A percentile compares a stretch with the other conserved stretches of the same genome.
These are phyloP conservation scores for Nautilus pompilius DNA, from an alignment of 1,140 invertebrate genomes.

Conservation along the genomic window DNA sequence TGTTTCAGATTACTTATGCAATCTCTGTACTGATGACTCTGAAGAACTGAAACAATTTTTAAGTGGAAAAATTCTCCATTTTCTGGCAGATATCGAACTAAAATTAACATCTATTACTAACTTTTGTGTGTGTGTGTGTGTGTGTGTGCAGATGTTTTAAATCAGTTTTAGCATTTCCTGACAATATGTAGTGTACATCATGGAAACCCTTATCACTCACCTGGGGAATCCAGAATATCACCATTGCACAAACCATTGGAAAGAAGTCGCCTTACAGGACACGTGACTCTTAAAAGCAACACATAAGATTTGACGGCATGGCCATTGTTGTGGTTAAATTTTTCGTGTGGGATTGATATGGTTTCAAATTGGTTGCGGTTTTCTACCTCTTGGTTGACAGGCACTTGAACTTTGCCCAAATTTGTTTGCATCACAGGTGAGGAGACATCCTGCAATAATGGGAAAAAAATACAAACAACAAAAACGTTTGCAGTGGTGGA, in stretches of 20 bases:
- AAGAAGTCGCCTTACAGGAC: conserved; percentile 15
- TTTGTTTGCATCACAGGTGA: conserved; percentile 69
- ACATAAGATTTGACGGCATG: conserved; percentile 85
- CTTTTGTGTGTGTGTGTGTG: no score
- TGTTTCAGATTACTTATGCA: no score
- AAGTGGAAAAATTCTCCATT: no score
- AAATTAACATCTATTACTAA: no score
- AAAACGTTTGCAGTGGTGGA: neutral
- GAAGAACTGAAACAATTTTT: no score
- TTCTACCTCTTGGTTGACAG: conserved; percentile 67
- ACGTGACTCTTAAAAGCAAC: conserved; percentile 73
- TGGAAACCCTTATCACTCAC: no score
- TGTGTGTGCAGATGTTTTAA: no score
- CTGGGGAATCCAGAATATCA: conserved; percentile 31
- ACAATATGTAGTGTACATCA: no score
- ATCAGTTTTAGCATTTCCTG: no score
- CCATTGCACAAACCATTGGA: conserved; percentile 29
- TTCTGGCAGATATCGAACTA: no score
- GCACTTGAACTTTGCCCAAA: conserved; percentile 72
- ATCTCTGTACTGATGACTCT: no score
- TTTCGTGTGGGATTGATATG: conserved; percentile 79
- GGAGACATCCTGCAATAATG: conserved; percentile 65
- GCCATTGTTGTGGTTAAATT: conserved; percentile 76
- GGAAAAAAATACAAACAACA: neutral
- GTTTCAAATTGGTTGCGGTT: conserved; percentile 68